Base-by-base conservation (phyloP, 2,888 invertebrate genomes). In the Parascotia fuliginaria region DNA sequence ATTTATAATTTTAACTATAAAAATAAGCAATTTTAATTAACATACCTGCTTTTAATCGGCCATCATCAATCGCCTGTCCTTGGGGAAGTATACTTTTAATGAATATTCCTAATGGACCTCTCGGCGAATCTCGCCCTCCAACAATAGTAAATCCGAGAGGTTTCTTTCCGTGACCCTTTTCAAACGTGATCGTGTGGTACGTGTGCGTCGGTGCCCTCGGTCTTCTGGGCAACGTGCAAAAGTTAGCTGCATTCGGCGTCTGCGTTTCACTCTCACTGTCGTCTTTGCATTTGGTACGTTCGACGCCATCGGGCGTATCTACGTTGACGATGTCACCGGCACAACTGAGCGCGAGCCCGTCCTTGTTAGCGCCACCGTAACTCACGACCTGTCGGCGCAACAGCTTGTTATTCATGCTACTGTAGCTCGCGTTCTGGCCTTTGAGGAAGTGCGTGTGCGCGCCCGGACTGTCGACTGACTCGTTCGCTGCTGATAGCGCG, bases 61-160 rank as follows among this genome's bases (percentile, higher is more conserved):
- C 96, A 84, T 96, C 96, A 73, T 97, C 96, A 42, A 96, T 94
- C 31, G 97, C 96, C 81, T 97, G 96, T 32, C 97, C 97, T 79
- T 94, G 94, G 36, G 96, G 94, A 70, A 97, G 93, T 65, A 97
- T 96, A 75, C 96, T 96, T 83, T 97, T 96, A 65, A 97, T 95
- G 83, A 96, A 97, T 79, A 97, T 97, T 34, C 97, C 97, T 77
- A 97, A 94, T 56, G 95, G 95, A 48, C 97, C 97, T 79, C 96
- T 94, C 1, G 96, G 96, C 27, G 97, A 96, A 80, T 97, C 97
- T 50, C 95, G 93, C 37, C 97, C 97, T 32, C 97, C 97, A 1
- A 97, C 97, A 65, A 97, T 97, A 9, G 97, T 97, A 80, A 97
- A 97, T n/a, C 97, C 97, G 24, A 97, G 92, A 0, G 96, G 96